A percentile compares a stretch with the other conserved stretches of the same genome.
phyloP scores from a whole-genome alignment of 2,113 vertebrate genomes.

The Ranitomeya imitator region DNA sequence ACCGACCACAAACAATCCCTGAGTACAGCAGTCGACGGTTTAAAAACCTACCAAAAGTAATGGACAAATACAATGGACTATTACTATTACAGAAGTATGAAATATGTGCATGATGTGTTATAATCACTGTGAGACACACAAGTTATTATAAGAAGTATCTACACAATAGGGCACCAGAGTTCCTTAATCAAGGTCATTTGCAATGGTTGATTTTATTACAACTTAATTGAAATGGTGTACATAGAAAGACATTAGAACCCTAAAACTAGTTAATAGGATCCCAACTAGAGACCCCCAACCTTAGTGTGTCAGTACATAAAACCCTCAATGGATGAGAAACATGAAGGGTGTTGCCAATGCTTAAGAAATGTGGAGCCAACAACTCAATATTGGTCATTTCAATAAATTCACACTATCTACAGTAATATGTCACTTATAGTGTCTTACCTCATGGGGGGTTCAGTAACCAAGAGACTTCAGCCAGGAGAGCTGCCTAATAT shows the following conservation, averaged over 20 bases:
- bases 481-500: not conserved
- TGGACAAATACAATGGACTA: not conserved
- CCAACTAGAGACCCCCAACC: not conserved
- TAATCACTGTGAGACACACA: no score
- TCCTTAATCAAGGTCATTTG: not conserved
- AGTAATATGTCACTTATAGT: not conserved
- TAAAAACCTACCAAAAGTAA: not conserved
- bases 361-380: not conserved
- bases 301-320: not conserved
- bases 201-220: not conserved
- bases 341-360: not conserved
- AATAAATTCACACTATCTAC: not conserved
- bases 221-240: not conserved
- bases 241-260: not conserved
- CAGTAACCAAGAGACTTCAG: not conserved
- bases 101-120: no score
- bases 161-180: not conserved
- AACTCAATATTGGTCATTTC: no score
- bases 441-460: not conserved
- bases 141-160: no score
- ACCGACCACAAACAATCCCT: no score
- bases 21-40: no score
- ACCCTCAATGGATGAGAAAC: not conserved
- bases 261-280: not conserved
- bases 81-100: not conserved